A percentile compares a stretch with the other conserved stretches of the same genome.
phyloP scores from a whole-genome alignment of 92 coral and sea anemone species.

The Zoanthus gigantus region DNA sequence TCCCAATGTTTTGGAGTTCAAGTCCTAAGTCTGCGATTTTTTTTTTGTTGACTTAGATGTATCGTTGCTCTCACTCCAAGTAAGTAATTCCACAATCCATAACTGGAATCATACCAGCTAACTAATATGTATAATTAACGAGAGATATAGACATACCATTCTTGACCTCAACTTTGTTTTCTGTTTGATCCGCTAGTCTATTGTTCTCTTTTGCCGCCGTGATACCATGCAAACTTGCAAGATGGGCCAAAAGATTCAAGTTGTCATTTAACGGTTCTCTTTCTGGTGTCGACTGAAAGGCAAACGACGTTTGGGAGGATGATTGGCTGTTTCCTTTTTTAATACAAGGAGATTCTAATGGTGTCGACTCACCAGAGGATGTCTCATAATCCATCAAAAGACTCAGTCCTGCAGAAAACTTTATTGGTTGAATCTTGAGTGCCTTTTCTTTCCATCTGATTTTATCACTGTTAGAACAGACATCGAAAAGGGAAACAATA shows the following conservation, averaged over 20 bases:
- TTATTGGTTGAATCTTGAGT: conserved; percentile 20
- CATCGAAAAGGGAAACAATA: conserved; percentile 19
- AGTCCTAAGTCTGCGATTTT: background rate
- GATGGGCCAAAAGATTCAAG: conserved; percentile 54
- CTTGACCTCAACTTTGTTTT: background rate
- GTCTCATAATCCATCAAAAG: conserved; percentile 87
- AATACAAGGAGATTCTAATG: conserved; percentile 34
- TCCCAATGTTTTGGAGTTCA: too few relatives aligned
- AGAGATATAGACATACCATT: background rate
- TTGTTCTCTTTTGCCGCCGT: background rate
- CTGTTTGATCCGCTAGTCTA: conserved; percentile 11
- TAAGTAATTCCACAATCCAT: too few relatives aligned
- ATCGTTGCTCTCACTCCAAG: background rate
- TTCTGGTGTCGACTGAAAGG: conserved; percentile 27
- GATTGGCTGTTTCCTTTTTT: background rate
- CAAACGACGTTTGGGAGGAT: conserved; percentile 5
- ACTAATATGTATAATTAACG: background rate
- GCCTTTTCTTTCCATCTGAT: conserved; percentile 6
- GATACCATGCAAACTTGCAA: conserved; percentile 27
- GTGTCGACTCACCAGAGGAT: conserved; percentile 77
- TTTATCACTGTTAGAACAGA: background rate
- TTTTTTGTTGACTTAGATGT: background rate
- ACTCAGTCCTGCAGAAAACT: conserved; percentile 74
- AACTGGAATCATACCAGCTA: background rate
- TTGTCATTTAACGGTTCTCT: conserved; percentile 30